Conservation (phyloP, 2,888 invertebrate species). For the Zaprionus obscuricornis region DNA sequence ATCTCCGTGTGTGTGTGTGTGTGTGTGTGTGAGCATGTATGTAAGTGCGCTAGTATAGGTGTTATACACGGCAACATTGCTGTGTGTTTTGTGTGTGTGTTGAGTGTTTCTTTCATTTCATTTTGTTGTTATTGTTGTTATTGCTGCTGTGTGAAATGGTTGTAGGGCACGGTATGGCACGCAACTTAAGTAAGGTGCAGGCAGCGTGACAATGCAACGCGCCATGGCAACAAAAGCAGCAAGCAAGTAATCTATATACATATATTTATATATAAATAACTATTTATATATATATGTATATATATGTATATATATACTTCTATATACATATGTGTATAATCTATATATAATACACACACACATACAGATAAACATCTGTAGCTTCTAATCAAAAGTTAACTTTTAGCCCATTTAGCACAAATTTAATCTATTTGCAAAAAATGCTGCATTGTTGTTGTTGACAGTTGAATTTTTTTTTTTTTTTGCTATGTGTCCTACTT, state of each 20-base stretch:
- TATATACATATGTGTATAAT: conserved; percentile 9
- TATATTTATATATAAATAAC: background rate
- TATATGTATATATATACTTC: conserved; percentile 11
- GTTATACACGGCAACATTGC: conserved; percentile 10
- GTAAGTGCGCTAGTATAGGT: background rate
- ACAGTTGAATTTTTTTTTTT: conserved; percentile 17
- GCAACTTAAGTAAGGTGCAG: conserved; percentile 64
- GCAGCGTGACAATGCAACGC: conserved; percentile 74
- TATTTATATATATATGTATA: conserved; percentile 35
- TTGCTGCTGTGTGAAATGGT: conserved; percentile 37
- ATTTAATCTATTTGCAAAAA: conserved; percentile 65
- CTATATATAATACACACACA: conserved; percentile 15
- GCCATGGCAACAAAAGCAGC: conserved; percentile 68
- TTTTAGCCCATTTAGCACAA: conserved; percentile 56
- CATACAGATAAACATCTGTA: conserved; percentile 8
- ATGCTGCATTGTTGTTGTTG: conserved; percentile 35
- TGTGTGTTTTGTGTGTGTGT: conserved; percentile 13
- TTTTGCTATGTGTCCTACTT: conserved; percentile 57
- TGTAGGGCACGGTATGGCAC: conserved; percentile 62
- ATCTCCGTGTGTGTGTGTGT: conserved; percentile 2
- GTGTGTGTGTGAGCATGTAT: conserved; percentile 5
- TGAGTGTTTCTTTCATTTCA: conserved; percentile 12
- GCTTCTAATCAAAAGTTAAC: no score
- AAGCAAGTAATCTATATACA: conserved; percentile 8
- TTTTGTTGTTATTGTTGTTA: no score